Evolutionary conservation across 2,888 invertebrate species (phyloP).

Genomic region (Drepana falcataria): DNA sequence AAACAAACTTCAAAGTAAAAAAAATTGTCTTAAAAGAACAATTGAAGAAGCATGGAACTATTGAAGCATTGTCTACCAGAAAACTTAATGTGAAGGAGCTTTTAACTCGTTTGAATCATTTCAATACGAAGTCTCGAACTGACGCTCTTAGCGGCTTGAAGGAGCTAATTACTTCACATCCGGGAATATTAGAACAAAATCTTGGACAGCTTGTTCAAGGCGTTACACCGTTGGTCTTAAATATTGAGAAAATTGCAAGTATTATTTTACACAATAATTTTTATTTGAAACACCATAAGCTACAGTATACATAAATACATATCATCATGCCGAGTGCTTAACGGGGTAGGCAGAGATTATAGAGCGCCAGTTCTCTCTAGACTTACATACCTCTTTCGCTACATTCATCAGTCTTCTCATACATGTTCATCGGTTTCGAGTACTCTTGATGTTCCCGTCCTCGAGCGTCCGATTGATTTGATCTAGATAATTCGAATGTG

Average conservation of each 20-base stretch:
- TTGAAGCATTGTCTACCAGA: conserved; percentile 80
- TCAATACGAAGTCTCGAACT: conserved; percentile 83
- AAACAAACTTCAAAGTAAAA: conserved; percentile 92
- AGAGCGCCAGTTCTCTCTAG: too few relatives aligned
- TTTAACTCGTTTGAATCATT: conserved; percentile 84
- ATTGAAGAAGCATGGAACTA: conserved; percentile 72
- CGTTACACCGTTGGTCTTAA: conserved; percentile 83
- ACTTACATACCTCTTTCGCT: too few relatives aligned
- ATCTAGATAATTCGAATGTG: too few relatives aligned
- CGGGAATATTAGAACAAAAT: conserved; percentile 70
- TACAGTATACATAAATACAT: too few relatives aligned
- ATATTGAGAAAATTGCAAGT: conserved; percentile 82
- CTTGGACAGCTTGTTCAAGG: conserved; percentile 84
- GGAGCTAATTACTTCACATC: conserved; percentile 64
- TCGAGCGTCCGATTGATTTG: too few relatives aligned
- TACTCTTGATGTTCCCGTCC: too few relatives aligned
- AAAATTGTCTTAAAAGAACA: conserved; percentile 92
- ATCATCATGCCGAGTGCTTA: too few relatives aligned
- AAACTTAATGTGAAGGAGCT: conserved; percentile 87
- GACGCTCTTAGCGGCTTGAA: conserved; percentile 81
- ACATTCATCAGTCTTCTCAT: too few relatives aligned
- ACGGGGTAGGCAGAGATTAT: too few relatives aligned
- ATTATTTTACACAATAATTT: neutral
- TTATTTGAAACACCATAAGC: neutral
- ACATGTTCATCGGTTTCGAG: too few relatives aligned